These are phyloP conservation scores for Tamandua tetradactyla DNA, from an alignment of 2,797 vertebrate genomes.

Conservation along the genomic window DNA sequence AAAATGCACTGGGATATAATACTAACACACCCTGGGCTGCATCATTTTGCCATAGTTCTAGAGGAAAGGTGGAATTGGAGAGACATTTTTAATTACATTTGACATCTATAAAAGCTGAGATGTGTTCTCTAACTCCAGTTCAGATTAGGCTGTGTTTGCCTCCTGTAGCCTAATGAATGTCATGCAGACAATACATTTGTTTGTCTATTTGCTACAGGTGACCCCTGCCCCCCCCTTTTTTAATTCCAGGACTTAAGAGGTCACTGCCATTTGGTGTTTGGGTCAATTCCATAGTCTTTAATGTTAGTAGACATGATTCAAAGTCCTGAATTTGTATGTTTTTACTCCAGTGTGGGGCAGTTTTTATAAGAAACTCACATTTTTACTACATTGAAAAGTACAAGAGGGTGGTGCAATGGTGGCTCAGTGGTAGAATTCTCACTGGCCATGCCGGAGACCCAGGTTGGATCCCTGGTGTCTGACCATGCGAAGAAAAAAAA, in stretches of 20 bases:
- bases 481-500: no score
- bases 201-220: neutral
- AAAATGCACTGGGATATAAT: neutral
- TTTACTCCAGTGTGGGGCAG: neutral
- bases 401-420: no score
- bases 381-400: neutral
- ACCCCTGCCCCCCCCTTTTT: neutral
- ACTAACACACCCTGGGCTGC: neutral
- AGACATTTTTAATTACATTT: neutral
- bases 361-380: neutral
- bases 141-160: neutral
- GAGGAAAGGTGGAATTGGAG: neutral
- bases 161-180: neutral
- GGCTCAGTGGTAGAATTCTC: no score
- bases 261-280: neutral
- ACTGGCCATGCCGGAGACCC: no score
- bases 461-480: no score
- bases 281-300: neutral
- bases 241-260: neutral
- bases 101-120: neutral
- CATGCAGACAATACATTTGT: neutral
- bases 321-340: neutral
- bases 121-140: neutral
- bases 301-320: neutral
- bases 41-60: neutral